These are phyloP conservation scores for Erinaceus europaeus DNA, from an alignment of 2,113 vertebrate species.

Conservation along the genomic window DNA sequence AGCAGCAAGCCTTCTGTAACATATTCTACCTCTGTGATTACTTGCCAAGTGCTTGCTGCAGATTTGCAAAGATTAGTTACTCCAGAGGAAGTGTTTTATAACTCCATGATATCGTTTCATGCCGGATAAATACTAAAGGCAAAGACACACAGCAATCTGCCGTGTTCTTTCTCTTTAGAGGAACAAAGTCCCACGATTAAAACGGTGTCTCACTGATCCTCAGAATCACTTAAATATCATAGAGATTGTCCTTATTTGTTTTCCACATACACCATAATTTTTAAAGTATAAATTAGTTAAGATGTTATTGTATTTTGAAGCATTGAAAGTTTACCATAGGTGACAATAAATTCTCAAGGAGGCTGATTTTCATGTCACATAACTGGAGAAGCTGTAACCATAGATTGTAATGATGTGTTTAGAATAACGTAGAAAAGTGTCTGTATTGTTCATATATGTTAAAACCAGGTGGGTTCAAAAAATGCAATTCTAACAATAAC, in stretches of 20 bases:
- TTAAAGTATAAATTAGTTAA: conserved; percentile 38
- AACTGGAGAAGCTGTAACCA: conserved; percentile 13
- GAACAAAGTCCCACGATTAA: not conserved
- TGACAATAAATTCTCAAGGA: conserved; percentile 18
- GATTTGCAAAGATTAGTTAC: conserved; percentile 34
- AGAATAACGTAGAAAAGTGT: conserved; percentile 19
- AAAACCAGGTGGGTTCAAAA: conserved; percentile 2
- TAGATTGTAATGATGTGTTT: conserved; percentile 8
- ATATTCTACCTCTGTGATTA: not conserved
- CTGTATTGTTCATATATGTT: not conserved
- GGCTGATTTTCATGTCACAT: not conserved
- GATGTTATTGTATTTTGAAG: conserved; percentile 17
- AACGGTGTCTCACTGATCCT: not conserved
- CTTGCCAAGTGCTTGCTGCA: conserved; percentile 29
- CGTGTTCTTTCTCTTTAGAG: not conserved
- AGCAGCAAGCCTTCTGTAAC: not conserved
- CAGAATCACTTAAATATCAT: not conserved
- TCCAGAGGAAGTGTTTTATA: conserved; percentile 16
- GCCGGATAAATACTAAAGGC: conserved; percentile 30
- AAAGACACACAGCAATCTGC: not conserved
- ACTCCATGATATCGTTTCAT: not conserved
- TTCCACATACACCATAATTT: not conserved
- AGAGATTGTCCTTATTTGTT: not conserved
- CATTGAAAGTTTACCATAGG: not conserved
- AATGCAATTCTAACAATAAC: conserved; percentile 34